These are phyloP conservation scores for Acrocephalus scirpaceus DNA, from an alignment of 2,797 vertebrate genomes.

Conservation along the genomic window DNA sequence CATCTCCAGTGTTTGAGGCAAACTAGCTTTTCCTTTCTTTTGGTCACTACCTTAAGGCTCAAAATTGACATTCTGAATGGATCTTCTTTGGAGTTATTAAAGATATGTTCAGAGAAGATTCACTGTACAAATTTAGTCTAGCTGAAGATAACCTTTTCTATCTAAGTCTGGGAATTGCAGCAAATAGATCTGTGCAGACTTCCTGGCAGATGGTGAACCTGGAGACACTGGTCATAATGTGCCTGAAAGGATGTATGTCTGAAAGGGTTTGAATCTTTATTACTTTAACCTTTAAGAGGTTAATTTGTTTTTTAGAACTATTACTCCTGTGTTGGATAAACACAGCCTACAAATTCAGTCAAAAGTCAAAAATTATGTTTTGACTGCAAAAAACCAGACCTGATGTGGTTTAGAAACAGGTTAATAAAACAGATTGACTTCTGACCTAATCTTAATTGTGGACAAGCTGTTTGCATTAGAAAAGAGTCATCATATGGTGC, in stretches of 20 bases:
- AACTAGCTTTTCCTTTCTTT: neutral
- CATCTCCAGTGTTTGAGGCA: neutral
- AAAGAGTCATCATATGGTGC: neutral
- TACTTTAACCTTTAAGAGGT: neutral
- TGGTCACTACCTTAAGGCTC: neutral
- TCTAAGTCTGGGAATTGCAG: neutral
- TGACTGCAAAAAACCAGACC: neutral
- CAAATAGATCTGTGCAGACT: neutral
- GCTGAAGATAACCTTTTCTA: neutral
- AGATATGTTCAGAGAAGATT: neutral
- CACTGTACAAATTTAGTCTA: neutral
- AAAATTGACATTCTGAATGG: neutral
- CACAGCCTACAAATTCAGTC: neutral
- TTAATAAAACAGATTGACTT: neutral
- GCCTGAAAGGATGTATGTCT: neutral
- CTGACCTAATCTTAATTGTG: neutral
- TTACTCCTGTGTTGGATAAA: neutral
- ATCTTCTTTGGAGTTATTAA: neutral
- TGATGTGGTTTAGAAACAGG: neutral
- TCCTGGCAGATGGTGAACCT: neutral
- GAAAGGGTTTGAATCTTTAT: neutral
- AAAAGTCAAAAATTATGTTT: neutral
- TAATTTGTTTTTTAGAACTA: neutral
- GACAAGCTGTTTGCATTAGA: neutral
- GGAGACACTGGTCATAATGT: neutral